Percentiles rank a stretch among this genome's conserved stretches.
These are phyloP conservation scores for Sebastes hopkinsi DNA, from an alignment of 2,797 vertebrate species.

Conservation along the genomic window DNA sequence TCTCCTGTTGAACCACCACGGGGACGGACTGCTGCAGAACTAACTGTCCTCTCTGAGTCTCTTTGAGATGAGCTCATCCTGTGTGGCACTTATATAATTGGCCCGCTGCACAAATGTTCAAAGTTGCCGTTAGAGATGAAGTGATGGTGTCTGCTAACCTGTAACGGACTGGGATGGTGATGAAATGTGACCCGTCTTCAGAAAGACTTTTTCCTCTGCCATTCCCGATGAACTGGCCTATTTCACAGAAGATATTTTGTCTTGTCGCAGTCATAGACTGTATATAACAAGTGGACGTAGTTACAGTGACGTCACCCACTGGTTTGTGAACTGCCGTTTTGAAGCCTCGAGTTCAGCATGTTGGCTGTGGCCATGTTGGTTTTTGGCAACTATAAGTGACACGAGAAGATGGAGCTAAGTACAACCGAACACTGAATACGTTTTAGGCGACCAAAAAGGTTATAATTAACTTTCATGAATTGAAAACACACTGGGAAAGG, in stretches of 20 bases:
- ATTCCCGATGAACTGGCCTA: not conserved
- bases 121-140: not conserved
- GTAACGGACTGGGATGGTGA: not conserved
- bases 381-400: no score
- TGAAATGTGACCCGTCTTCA: not conserved
- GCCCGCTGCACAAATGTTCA: not conserved
- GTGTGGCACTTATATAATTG: not conserved
- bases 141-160: not conserved
- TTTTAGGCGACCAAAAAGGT: not conserved
- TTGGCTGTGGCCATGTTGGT: rapidly evolving
- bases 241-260: not conserved
- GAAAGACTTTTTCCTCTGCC: not conserved
- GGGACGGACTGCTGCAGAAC: not conserved
- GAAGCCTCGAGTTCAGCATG: no score
- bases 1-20: not conserved
- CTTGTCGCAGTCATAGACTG: no score
- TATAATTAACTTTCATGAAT: no score
- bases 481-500: no score
- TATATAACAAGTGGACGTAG: no score
- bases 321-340: no score
- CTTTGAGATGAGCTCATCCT: not conserved
- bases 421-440: no score
- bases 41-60: not conserved
- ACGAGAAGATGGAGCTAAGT: rapidly evolving
- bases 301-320: no score